Conservation (phyloP, 2,888 invertebrate genomes). For the Tetragonisca angustula region DNA sequence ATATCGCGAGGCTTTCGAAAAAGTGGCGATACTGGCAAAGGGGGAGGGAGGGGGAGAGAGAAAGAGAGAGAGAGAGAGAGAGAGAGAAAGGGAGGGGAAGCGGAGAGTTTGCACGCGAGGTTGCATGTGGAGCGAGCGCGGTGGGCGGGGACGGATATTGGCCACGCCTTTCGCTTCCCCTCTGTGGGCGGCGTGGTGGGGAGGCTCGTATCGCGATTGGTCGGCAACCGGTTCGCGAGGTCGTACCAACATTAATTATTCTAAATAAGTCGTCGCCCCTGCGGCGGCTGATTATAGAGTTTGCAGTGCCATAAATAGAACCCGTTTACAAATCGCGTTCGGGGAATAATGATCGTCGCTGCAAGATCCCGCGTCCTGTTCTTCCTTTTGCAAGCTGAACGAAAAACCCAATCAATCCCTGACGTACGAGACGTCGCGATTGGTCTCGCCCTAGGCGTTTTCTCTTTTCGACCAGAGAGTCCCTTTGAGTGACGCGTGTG, state of each 20-base stretch:
- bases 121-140: slow-evolving; percentile 61
- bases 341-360: slow-evolving; percentile 74
- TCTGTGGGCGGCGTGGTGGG: slow-evolving; percentile 66
- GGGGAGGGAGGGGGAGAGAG: slow-evolving; percentile 19
- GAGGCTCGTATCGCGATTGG: slow-evolving; percentile 71
- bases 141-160: slow-evolving; percentile 58
- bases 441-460: slow-evolving; percentile 66
- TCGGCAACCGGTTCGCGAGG: slow-evolving; percentile 73
- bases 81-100: slow-evolving; percentile 1
- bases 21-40: slow-evolving; percentile 38
- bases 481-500: slow-evolving; percentile 24
- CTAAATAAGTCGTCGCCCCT: slow-evolving; percentile 83
- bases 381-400: slow-evolving; percentile 52
- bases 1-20: slow-evolving; percentile 60
- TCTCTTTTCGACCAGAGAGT: slow-evolving; percentile 42
- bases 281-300: slow-evolving; percentile 82
- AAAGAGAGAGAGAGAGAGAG: slow-evolving; percentile 38
- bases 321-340: slow-evolving; percentile 81
- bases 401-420: slow-evolving; percentile 74
- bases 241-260: slow-evolving; percentile 82
- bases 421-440: slow-evolving; percentile 66
- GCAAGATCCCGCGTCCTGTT: slow-evolving; percentile 59
- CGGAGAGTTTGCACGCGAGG: slow-evolving; percentile 62
- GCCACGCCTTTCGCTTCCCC: slow-evolving; percentile 75
- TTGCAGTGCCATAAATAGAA: slow-evolving; percentile 83